Base-by-base conservation (phyloP, 2,888 invertebrate species). In the Cerastoderma edule region DNA sequence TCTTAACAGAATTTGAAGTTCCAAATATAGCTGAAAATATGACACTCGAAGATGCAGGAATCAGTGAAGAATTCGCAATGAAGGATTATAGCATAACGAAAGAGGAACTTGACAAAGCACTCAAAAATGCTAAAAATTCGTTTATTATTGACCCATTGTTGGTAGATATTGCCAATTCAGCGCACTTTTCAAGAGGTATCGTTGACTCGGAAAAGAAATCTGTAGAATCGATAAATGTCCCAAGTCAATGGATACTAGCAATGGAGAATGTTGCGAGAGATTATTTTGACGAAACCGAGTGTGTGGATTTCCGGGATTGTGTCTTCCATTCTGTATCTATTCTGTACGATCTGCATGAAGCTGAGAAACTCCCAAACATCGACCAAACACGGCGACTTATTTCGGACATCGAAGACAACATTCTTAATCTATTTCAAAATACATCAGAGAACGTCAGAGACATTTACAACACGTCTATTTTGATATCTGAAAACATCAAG, bases 241-340 rank as follows among this genome's bases (percentile, higher is more conserved):
- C 72, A n/a, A 66, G 67, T 44, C 67, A 76, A 24, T 80, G 80
- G 80, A 30, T 76, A 35, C 13, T 67, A n/a, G 73, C 46, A 4
- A 76, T 80, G 73, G 68, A 73, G 46, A 76, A 76, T 46, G 44
- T 48, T 13, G 66, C 76, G 0, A 53, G 30, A 10, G 57, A 67
- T 2, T 76, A 68, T 57, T 76, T 73, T 63, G 44, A 54, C 8
- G 54, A 76, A 16, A 56, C 32, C 5, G 56, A 60, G 10, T 80
- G 80, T 65, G 64, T 68, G n/a, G 64, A 35, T 0, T 76, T 80
- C 57, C 46, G 57, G 28, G 80, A 80, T 54, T 80, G 80, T 53
- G 33, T 65, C n/a, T 69, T 67, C 48, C 69, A 67, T 46, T 67
- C 76, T 19, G 53, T 76, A 1, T 56, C 64, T 33, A 35, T 60